Percentiles rank a stretch among this genome's conserved stretches.
These are phyloP conservation scores for Dioctria linearis DNA, from an alignment of 2,888 invertebrate species.

Conservation along the genomic window DNA sequence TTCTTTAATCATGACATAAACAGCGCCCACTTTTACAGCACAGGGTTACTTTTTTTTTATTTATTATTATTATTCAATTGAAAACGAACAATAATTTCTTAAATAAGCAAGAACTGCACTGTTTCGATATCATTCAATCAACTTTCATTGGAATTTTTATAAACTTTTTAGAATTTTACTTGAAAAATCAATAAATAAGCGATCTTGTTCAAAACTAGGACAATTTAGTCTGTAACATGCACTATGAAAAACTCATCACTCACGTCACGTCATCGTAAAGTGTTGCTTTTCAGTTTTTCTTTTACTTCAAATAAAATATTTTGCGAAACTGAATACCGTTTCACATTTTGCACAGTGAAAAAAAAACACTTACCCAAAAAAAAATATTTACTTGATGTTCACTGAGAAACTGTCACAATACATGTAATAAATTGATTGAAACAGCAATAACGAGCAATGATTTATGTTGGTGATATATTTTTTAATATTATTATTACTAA, in stretches of 20 bases:
- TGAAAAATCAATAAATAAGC: constrained; percentile 34
- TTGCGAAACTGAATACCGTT: not conserved
- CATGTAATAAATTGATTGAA: not conserved
- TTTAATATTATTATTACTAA: not conserved
- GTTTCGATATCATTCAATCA: not conserved
- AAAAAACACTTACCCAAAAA: constrained; percentile 40
- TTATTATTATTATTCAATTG: not conserved
- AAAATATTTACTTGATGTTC: constrained; percentile 14
- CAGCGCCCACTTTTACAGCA: not conserved
- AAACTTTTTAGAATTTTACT: constrained; percentile 15
- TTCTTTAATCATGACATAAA: not conserved
- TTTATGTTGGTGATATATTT: not conserved
- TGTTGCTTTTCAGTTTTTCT: not conserved
- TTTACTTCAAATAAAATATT: not conserved
- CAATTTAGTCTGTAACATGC: not conserved
- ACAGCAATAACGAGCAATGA: not conserved
- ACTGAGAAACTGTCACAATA: not conserved
- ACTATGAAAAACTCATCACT: constrained; percentile 19
- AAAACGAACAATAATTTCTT: not conserved
- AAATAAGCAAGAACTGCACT: not conserved
- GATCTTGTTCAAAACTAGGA: constrained; percentile 32
- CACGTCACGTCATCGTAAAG: not conserved
- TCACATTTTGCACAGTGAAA: constrained; percentile 13
- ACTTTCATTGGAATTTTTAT: too few relatives aligned
- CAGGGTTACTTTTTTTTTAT: not conserved